These are phyloP conservation scores for Drosophila pseudoobscura DNA, from an alignment of 1,140 invertebrate genomes.

Conservation along the genomic window DNA sequence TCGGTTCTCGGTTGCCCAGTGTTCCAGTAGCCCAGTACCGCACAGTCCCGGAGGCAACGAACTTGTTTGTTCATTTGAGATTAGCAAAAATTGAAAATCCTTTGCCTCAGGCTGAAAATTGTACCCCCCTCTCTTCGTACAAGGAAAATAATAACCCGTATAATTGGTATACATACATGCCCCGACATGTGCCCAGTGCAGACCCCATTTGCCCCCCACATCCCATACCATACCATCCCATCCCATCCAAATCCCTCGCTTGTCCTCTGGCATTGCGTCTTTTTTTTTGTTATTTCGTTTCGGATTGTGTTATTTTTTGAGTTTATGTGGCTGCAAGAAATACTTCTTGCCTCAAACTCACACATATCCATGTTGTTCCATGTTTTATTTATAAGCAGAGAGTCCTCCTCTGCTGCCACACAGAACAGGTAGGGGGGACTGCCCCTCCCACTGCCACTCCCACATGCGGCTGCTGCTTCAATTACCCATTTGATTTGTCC, in stretches of 20 bases:
- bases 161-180: conserved; percentile 71
- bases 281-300: conserved; percentile 9
- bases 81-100: conserved; percentile 81
- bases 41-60: conserved; percentile 42
- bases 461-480: conserved; percentile 28
- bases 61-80: conserved; percentile 75
- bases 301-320: conserved; percentile 31
- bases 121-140: conserved; percentile 33
- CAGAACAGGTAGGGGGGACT: not conserved
- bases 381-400: conserved; percentile 70
- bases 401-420: conserved; percentile 13
- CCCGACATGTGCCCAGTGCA: conserved; percentile 47
- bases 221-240: no score
- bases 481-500: conserved; percentile 58
- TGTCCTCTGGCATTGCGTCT: conserved; percentile 34
- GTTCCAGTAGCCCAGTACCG: conserved; percentile 10
- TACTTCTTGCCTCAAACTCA: conserved; percentile 38
- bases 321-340: not conserved
- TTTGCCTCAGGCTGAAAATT: conserved; percentile 50
- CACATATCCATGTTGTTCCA: conserved; percentile 45
- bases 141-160: conserved; percentile 74
- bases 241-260: conserved; percentile 7
- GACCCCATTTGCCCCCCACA: conserved; percentile 7
- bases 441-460: not conserved
- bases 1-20: conserved; percentile 1